Conservation (phyloP, 2,888 invertebrate genomes). For the Eulithis testata region DNA sequence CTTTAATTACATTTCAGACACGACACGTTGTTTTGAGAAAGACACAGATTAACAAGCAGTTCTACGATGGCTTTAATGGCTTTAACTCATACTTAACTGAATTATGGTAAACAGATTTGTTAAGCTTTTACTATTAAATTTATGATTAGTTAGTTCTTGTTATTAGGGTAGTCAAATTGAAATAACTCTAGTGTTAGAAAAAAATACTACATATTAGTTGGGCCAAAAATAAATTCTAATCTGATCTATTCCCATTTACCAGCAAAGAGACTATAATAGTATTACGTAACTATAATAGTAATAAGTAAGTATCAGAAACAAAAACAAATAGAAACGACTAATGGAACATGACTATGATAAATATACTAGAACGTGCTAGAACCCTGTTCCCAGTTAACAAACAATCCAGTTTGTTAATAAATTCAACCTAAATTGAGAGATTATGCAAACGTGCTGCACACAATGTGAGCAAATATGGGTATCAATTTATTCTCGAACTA, state of each 20-base stretch:
- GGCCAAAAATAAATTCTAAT: no score
- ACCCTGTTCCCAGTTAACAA: background rate
- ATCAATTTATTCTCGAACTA: conserved; percentile 45
- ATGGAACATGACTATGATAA: no score
- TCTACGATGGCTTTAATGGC: conserved; percentile 25
- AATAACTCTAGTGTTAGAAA: no score
- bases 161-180: conserved; percentile 51
- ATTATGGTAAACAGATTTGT: conserved; percentile 69
- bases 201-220: no score
- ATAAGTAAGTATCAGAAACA: no score
- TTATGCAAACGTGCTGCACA: conserved; percentile 27
- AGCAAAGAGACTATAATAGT: no score
- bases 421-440: conserved; percentile 17
- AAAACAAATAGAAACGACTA: no score
- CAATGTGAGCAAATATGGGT: conserved; percentile 35
- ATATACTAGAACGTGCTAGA: no score
- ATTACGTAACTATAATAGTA: no score
- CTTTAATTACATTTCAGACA: conserved; percentile 82
- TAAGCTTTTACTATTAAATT: conserved; percentile 67
- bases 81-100: background rate
- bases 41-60: conserved; percentile 31
- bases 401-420: conserved; percentile 13
- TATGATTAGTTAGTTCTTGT: conserved; percentile 53
- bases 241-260: no score
- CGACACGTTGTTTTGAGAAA: conserved; percentile 81